These are phyloP conservation scores for Plotosus lineatus DNA, from an alignment of 2,113 vertebrate genomes.

Conservation along the genomic window DNA sequence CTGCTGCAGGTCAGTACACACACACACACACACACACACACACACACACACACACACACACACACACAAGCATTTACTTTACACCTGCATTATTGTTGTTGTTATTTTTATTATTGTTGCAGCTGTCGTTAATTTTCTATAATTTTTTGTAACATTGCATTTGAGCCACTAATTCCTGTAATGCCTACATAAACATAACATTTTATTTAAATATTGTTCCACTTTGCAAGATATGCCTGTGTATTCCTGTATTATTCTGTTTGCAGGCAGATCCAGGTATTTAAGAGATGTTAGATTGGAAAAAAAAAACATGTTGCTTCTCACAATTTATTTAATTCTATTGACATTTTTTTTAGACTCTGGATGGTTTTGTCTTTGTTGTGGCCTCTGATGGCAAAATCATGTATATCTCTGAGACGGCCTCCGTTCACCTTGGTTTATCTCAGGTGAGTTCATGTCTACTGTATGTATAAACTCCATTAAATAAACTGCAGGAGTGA, in stretches of 20 bases:
- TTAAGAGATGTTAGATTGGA: neutral
- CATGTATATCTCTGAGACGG: slow-evolving; percentile 97
- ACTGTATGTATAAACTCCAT: neutral
- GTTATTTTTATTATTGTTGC: too few relatives aligned
- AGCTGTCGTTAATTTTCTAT: neutral
- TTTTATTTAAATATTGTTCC: too few relatives aligned
- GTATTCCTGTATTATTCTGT: neutral
- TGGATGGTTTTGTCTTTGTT: slow-evolving; percentile 95
- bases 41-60: neutral
- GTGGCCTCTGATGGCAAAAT: slow-evolving; percentile 95
- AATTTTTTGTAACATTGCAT: neutral
- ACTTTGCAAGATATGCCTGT: too few relatives aligned
- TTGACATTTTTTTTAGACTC: slow-evolving; percentile 76
- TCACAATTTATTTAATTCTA: neutral
- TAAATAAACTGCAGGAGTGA: neutral
- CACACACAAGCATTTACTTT: too few relatives aligned
- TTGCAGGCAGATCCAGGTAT: neutral
- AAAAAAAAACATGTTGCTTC: neutral
- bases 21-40: slow-evolving; percentile 18
- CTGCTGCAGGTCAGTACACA: slow-evolving; percentile 28
- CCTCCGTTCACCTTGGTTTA: slow-evolving; percentile 91
- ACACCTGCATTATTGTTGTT: too few relatives aligned
- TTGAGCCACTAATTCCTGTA: neutral
- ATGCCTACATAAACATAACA: neutral
- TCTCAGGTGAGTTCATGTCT: slow-evolving; percentile 81